Evolutionary conservation across 2,113 vertebrate species (phyloP).

Genomic region (Equus przewalskii): DNA sequence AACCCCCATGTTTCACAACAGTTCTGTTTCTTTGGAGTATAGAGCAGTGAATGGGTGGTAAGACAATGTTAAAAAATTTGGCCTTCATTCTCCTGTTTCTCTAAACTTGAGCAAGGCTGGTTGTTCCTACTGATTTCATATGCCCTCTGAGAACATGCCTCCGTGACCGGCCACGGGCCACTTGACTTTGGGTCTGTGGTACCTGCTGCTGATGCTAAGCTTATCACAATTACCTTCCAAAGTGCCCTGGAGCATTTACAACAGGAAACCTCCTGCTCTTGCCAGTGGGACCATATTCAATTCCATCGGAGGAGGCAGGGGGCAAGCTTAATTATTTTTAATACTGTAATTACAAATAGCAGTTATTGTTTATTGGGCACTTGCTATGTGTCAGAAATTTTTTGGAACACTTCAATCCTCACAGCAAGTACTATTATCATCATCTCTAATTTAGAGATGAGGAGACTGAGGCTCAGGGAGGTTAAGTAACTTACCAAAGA

Average conservation of each 20-base stretch:
- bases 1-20: background rate
- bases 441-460: background rate
- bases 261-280: background rate
- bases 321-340: slow-evolving; percentile 33
- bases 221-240: slow-evolving; percentile 4
- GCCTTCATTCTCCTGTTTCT: slow-evolving; percentile 25
- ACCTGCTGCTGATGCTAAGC: background rate
- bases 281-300: background rate
- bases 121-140: background rate
- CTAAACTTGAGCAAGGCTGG: slow-evolving; percentile 8
- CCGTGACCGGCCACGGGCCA: background rate
- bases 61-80: background rate
- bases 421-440: background rate
- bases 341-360: background rate
- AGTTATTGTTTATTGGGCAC: background rate
- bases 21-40: background rate
- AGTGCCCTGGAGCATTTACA: background rate
- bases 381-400: slow-evolving; percentile 6
- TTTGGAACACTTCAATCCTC: background rate
- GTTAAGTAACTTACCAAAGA: slow-evolving; percentile 14
- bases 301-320: background rate
- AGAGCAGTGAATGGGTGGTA: background rate
- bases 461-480: background rate
- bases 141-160: background rate
- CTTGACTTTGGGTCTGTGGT: background rate